A percentile compares a stretch with the other conserved stretches of the same genome.
Conservation (phyloP, 2,113 vertebrate genomes). For the Oreochromis niloticus region DNA sequence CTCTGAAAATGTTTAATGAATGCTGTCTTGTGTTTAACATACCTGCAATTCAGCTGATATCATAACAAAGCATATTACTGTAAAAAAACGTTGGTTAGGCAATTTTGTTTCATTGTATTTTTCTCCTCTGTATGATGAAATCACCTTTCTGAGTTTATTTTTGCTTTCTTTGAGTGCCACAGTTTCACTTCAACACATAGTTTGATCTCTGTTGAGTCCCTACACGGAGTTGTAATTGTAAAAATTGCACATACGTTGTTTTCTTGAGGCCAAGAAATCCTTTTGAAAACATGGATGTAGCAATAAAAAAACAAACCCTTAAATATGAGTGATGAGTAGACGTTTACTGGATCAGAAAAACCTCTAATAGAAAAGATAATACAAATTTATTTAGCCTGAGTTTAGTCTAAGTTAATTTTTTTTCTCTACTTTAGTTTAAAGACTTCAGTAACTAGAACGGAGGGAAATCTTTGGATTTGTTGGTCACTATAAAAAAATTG, state of each 20-base stretch:
- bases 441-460: neutral
- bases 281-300: neutral
- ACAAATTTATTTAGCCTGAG: neutral
- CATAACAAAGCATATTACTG: neutral
- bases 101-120: neutral
- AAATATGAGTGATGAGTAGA: neutral
- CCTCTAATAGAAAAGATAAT: neutral
- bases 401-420: neutral
- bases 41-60: neutral
- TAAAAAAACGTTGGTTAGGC: neutral
- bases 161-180: accelerated
- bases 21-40: neutral
- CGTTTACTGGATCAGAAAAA: neutral
- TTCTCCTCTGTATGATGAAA: neutral
- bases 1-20: neutral
- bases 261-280: neutral
- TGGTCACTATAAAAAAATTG: neutral
- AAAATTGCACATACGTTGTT: neutral
- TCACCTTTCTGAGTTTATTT: neutral
- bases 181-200: neutral
- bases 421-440: neutral
- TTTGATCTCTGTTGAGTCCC: neutral
- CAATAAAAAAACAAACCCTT: neutral
- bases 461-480: neutral
- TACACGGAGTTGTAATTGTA: neutral